Percentiles rank a stretch among this genome's conserved stretches.
Conservation (phyloP, 2,797 vertebrate genomes). For the Sciurus carolinensis region DNA sequence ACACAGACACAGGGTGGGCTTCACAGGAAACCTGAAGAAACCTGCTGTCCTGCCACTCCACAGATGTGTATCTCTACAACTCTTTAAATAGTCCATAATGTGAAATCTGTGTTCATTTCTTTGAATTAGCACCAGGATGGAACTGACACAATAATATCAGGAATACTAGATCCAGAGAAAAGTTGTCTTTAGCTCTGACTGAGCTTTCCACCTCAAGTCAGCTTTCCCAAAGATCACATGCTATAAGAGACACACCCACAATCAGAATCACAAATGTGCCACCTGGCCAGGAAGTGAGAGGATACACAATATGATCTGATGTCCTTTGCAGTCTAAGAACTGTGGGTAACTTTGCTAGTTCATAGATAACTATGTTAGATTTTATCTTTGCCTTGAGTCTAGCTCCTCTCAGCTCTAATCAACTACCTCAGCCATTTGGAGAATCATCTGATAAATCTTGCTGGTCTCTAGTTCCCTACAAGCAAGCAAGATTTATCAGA, state of each 20-base stretch:
- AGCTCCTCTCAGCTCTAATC: background rate
- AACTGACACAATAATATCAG: background rate
- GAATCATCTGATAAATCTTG: background rate
- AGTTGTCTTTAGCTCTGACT: background rate
- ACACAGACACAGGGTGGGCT: background rate
- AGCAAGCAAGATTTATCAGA: background rate
- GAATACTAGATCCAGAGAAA: background rate
- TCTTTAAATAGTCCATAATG: conserved; percentile 38
- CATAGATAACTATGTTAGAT: background rate
- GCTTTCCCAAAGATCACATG: background rate
- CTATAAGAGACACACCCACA: background rate
- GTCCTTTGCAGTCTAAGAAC: conserved; percentile 52
- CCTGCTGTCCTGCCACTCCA: background rate
- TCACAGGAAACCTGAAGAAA: background rate
- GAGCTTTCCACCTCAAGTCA: background rate
- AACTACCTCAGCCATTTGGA: background rate
- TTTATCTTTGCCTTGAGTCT: conserved; percentile 5
- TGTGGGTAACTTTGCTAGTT: conserved; percentile 10
- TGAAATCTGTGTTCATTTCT: background rate
- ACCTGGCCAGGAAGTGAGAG: conserved; percentile 44
- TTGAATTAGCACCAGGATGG: conserved; percentile 29
- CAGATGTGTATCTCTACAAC: background rate
- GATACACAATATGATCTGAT: conserved; percentile 45
- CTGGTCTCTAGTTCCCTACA: background rate
- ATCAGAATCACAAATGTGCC: background rate